Evolutionary conservation across 2,797 vertebrate genomes (phyloP).

Genomic region (Cirrhinus molitorella): DNA sequence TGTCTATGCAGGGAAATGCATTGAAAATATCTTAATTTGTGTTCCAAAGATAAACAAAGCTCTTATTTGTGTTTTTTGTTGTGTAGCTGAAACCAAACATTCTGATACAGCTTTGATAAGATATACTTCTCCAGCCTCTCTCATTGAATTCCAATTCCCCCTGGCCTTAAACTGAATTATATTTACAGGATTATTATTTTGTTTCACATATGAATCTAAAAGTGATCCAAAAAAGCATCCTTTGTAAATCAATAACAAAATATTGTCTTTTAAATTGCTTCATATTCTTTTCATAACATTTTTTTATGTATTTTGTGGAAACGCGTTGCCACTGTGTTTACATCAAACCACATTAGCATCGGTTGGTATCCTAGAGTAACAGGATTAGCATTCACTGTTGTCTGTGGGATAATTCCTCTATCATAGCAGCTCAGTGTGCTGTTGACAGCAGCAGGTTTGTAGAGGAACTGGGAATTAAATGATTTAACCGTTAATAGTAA

Average conservation of each 20-base stretch:
- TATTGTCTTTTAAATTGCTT: conserved; percentile 39
- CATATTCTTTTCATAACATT: conserved; percentile 37
- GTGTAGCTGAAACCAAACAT: not conserved
- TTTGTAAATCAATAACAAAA: conserved; percentile 29
- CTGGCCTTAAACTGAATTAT: not conserved
- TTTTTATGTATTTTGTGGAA: conserved; percentile 49
- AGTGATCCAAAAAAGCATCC: not conserved
- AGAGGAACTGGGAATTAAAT: conserved; percentile 35
- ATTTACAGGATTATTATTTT: conserved; percentile 4
- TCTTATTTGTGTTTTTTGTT: not conserved
- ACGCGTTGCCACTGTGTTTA: conserved; percentile 48
- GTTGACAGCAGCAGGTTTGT: conserved; percentile 41
- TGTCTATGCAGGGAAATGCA: no score
- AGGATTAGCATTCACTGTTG: conserved; percentile 63
- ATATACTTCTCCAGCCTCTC: not conserved
- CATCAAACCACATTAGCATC: conserved; percentile 66
- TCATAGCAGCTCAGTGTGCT: conserved; percentile 44
- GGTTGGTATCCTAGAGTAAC: conserved; percentile 61
- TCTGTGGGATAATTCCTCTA: conserved; percentile 55
- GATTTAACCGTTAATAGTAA: conserved; percentile 15
- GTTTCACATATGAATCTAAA: conserved; percentile 16
- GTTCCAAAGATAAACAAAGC: no score
- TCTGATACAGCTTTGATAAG: not conserved
- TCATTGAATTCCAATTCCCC: not conserved
- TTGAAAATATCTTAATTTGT: no score